phyloP scores from a whole-genome alignment of 2,888 invertebrate species.

The Drosophila austrosaltans region DNA sequence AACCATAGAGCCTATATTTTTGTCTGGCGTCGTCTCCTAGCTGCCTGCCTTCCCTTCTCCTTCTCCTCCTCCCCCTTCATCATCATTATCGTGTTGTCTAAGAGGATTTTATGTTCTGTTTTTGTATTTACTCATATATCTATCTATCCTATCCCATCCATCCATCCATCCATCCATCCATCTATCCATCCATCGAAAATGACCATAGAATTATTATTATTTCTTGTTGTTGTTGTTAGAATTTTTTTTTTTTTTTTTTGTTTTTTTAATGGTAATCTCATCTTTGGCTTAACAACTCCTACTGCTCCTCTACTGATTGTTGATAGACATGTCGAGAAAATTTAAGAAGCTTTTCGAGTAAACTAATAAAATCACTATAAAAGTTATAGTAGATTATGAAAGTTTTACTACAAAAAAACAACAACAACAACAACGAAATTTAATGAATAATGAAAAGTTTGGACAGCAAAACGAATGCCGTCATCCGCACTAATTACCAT shows the following conservation, averaged over 20 bases:
- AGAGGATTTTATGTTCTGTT: constrained; percentile 9
- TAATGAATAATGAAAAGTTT: constrained; percentile 7
- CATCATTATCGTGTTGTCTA: constrained; percentile 8
- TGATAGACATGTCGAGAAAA: constrained; percentile 6
- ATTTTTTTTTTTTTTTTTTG: neutral
- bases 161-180: neutral
- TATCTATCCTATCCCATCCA: neutral
- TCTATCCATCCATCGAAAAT: constrained; percentile 4
- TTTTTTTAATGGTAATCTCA: constrained; percentile 9
- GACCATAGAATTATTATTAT: neutral
- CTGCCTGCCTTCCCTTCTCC: neutral
- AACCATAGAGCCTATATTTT: neutral
- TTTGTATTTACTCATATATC: constrained; percentile 1
- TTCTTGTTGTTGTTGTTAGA: neutral
- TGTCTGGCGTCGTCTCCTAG: neutral
- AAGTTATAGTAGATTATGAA: constrained; percentile 11
- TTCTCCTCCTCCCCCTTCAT: neutral
- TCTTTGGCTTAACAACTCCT: neutral
- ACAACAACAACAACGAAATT: neutral
- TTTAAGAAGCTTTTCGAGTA: constrained; percentile 11
- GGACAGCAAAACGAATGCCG: neutral
- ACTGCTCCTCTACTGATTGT: neutral
- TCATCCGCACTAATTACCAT: neutral
- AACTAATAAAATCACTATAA: constrained; percentile 13
- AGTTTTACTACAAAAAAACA: constrained; percentile 1